These are phyloP conservation scores for Nomada hirtipes DNA, from an alignment of 2,888 invertebrate genomes.

Conservation along the genomic window DNA sequence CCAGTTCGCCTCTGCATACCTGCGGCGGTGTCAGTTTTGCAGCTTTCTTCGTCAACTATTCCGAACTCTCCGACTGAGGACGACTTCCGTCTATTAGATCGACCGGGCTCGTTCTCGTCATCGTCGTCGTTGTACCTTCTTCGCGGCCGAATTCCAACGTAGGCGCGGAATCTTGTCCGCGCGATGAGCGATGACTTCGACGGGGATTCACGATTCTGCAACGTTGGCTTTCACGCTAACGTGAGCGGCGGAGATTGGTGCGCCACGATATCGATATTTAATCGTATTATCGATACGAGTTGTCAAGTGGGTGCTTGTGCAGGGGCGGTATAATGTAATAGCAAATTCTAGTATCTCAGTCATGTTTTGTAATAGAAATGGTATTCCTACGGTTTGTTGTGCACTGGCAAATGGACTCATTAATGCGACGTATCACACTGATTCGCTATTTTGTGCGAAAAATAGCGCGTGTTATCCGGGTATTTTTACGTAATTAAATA, in stretches of 20 bases:
- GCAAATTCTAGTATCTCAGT: slow-evolving; percentile 26
- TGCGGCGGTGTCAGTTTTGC: slow-evolving; percentile 70
- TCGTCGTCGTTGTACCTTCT: slow-evolving; percentile 42
- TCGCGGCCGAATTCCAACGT: slow-evolving; percentile 52
- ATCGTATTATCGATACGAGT: neutral
- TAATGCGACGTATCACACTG: no score
- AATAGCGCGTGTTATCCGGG: no score
- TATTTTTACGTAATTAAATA: no score
- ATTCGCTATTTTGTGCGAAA: no score
- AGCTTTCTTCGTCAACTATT: slow-evolving; percentile 70
- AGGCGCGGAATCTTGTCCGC: slow-evolving; percentile 14
- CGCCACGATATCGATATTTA: slow-evolving; percentile 2
- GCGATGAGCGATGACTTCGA: slow-evolving; percentile 32
- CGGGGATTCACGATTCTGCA: slow-evolving; percentile 3
- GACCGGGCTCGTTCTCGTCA: neutral
- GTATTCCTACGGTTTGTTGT: no score
- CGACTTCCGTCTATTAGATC: slow-evolving; percentile 65
- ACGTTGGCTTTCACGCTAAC: neutral
- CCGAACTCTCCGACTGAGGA: slow-evolving; percentile 49
- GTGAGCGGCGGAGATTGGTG: neutral
- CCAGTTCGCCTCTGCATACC: slow-evolving; percentile 55
- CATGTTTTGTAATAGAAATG: neutral
- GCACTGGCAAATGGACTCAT: no score
- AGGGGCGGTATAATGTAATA: neutral
- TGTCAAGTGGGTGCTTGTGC: neutral